These are phyloP conservation scores for Pica pica DNA, from an alignment of 2,113 vertebrate genomes.

Conservation along the genomic window DNA sequence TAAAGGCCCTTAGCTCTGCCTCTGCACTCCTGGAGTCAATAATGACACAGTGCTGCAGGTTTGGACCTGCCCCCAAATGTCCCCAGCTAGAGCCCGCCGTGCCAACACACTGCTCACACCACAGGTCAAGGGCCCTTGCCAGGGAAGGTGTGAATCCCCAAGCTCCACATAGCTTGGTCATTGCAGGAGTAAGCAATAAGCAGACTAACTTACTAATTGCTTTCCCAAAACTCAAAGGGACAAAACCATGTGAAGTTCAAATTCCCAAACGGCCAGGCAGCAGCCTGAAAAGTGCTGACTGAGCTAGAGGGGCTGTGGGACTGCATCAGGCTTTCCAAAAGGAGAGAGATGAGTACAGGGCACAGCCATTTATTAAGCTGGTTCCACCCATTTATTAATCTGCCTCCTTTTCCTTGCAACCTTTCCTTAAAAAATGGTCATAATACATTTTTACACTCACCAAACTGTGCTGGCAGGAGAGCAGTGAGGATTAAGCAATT, in stretches of 20 bases:
- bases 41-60: background rate
- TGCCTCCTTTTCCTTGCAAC: background rate
- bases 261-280: background rate
- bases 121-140: fast-evolving
- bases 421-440: background rate
- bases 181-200: background rate
- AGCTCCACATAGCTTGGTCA: background rate
- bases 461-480: background rate
- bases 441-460: background rate
- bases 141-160: background rate
- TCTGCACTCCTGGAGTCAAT: background rate
- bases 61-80: background rate
- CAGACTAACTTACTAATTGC: background rate
- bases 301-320: background rate
- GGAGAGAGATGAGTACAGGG: background rate
- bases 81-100: fast-evolving
- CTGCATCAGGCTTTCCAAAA: fast-evolving
- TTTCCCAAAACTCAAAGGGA: background rate
- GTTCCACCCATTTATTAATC: background rate
- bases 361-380: background rate
- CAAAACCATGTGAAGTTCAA: background rate
- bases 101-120: fast-evolving
- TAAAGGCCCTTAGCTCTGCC: background rate
- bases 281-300: background rate
- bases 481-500: background rate